Percentiles rank a stretch among this genome's conserved stretches.
Conservation (phyloP, 2,888 invertebrate genomes). For the Drymonia ruficornis region DNA sequence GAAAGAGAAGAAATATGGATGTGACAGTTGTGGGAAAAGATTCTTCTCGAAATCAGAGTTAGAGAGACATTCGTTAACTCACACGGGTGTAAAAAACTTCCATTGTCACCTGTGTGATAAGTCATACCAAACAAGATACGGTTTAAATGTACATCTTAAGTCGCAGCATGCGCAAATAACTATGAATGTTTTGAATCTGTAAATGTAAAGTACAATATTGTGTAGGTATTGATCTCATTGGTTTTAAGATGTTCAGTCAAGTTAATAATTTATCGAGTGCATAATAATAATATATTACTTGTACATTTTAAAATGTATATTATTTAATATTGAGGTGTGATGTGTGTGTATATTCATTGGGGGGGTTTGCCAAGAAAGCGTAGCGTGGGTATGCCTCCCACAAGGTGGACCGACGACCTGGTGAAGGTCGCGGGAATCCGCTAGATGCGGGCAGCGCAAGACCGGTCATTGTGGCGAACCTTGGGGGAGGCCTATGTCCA, state of each 20-base stretch:
- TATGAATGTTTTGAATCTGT: conserved; percentile 52
- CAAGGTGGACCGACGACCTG: too few species aligned
- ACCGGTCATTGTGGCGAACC: too few species aligned
- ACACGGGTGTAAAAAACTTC: conserved; percentile 79
- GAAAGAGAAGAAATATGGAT: conserved; percentile 77
- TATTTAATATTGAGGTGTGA: not conserved
- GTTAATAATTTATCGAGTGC: conserved; percentile 1
- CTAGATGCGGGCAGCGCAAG: too few species aligned
- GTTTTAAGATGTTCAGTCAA: conserved; percentile 12
- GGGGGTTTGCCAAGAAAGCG: too few species aligned
- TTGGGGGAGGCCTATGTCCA: too few species aligned
- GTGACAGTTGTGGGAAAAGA: conserved; percentile 74
- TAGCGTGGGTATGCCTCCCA: too few species aligned
- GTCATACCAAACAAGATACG: conserved; percentile 78
- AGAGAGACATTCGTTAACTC: conserved; percentile 73
- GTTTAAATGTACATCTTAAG: conserved; percentile 77
- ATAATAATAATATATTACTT: not conserved
- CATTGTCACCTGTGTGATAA: conserved; percentile 79
- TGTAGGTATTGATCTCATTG: conserved; percentile 40
- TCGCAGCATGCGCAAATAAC: conserved; percentile 61
- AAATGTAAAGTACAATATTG: conserved; percentile 33
- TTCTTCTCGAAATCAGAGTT: conserved; percentile 78
- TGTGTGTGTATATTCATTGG: too few species aligned
- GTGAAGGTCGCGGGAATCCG: too few species aligned
- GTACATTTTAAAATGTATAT: too few species aligned